Base-by-base conservation (phyloP, 1,140 invertebrate genomes). In the Drosophila rufa region DNA sequence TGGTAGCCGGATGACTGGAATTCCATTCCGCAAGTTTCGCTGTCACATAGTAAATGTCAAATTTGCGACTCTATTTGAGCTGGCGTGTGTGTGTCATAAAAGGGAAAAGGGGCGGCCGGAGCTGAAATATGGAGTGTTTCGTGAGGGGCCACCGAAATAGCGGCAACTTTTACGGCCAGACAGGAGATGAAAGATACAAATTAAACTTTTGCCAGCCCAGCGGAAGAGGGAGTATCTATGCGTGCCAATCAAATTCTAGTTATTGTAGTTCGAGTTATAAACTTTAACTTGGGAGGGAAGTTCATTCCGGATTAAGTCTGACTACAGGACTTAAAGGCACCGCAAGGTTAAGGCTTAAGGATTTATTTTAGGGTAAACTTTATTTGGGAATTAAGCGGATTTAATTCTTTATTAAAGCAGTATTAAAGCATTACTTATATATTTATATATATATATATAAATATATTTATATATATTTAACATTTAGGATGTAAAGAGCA, bases 21-120 rank as follows among this genome's bases (percentile, higher is more conserved):
- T 75, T 59, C 62, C 62, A 47, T 66, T 59, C 62, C 56, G 42
- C 55, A 56, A 76, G 62, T 77, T 77, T 77, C 74, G 45, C 62
- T 57, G 53, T 53, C 61, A 55, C 56, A 77, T 45, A 60, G 30
- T 68, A 33, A 43, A 68, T 69, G 74, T 60, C 75, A 60, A 69
- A 78, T 77, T 68, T 67, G 43, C 50, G 30, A 68, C 62, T 60
- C 67, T 55, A 73, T 45, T 46, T 40, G 2, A 33, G 68, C 43
- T 38, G 43, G 51, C 51, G 22, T 65, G 62, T 22, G 25, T 51
- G 48, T 1, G 56, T 66, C 57, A 43, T 33, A 48, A 40, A 38
- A 64, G 43, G 58, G 17, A 19, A 40, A 36, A 15, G 17, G 36
- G 57, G 7, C 15, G 36, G 25, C 6, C 6, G 56, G 15, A 11